These are phyloP conservation scores for Pseudopleuronectes americanus DNA, from an alignment of 2,797 vertebrate genomes.

Conservation along the genomic window DNA sequence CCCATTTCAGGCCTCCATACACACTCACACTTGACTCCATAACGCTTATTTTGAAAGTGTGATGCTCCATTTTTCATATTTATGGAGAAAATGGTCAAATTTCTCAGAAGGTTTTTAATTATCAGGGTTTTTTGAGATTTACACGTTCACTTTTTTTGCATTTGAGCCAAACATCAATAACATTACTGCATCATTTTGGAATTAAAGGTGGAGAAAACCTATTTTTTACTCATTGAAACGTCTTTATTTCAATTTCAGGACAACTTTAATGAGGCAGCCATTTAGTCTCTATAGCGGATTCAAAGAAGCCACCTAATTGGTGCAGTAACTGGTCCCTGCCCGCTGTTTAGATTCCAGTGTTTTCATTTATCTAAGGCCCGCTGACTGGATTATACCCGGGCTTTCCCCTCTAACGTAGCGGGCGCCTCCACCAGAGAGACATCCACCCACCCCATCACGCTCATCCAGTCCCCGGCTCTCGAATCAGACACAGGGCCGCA, in stretches of 20 bases:
- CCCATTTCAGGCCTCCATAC: background rate
- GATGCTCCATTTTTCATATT: background rate
- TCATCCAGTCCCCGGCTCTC: slow-evolving; percentile 29
- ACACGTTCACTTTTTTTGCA: background rate
- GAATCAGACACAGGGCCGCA: slow-evolving; percentile 22
- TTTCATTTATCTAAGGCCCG: slow-evolving; percentile 39
- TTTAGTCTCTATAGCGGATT: slow-evolving; percentile 11
- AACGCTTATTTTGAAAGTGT: background rate
- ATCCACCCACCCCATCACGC: slow-evolving; percentile 28
- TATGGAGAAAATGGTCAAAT: background rate
- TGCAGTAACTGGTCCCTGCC: background rate
- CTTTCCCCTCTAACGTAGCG: slow-evolving; percentile 29
- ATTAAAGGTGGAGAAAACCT: background rate
- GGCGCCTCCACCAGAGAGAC: slow-evolving; percentile 36
- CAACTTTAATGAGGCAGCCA: background rate
- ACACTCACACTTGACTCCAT: background rate
- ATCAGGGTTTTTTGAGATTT: background rate
- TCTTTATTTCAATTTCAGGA: background rate
- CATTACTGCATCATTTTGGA: background rate
- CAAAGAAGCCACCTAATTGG: background rate
- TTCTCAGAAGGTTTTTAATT: background rate
- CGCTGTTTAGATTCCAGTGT: slow-evolving; percentile 9
- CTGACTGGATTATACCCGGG: slow-evolving; percentile 10
- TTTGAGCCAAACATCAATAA: background rate
- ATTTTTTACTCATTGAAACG: background rate